Evolutionary conservation across 1,140 invertebrate genomes (phyloP).

Genomic region (Zaprionus ornatus): DNA sequence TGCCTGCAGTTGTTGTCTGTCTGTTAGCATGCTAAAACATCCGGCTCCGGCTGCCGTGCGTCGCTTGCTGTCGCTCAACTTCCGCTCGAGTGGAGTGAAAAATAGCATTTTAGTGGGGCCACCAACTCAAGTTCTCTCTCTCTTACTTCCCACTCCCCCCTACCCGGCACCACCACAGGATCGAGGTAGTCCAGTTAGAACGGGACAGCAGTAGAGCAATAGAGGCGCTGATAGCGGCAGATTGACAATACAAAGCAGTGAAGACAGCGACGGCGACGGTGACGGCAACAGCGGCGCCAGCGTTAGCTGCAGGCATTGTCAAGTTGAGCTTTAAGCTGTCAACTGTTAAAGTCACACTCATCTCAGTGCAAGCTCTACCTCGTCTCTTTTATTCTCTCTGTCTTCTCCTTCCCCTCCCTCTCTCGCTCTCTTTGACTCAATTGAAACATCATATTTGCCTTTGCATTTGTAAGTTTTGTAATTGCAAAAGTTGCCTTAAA

Average conservation of each 20-base stretch:
- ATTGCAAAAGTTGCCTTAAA: slow-evolving; percentile 70
- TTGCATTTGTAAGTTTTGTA: slow-evolving; percentile 65
- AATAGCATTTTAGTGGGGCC: slow-evolving; percentile 75
- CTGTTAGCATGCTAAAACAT: slow-evolving; percentile 74
- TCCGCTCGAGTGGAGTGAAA: slow-evolving; percentile 80
- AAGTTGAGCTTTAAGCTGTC: slow-evolving; percentile 44
- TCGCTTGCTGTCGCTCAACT: slow-evolving; percentile 69
- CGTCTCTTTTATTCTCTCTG: not conserved
- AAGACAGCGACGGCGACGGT: not conserved
- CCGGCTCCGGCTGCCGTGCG: slow-evolving; percentile 53
- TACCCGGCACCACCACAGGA: no score
- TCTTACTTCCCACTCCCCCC: slow-evolving; percentile 15
- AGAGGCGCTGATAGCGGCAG: slow-evolving; percentile 34
- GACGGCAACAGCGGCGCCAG: not conserved
- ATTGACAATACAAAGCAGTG: slow-evolving; percentile 53
- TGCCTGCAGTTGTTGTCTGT: slow-evolving; percentile 44
- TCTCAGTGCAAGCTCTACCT: not conserved
- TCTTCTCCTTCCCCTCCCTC: not conserved
- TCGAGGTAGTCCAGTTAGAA: slow-evolving; percentile 14
- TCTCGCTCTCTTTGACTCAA: not conserved
- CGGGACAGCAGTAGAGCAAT: not conserved
- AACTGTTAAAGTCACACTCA: slow-evolving; percentile 47
- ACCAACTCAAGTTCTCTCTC: slow-evolving; percentile 34
- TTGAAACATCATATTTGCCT: slow-evolving; percentile 51
- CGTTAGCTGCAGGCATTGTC: slow-evolving; percentile 36